These are phyloP conservation scores for Tautogolabrus adspersus DNA, from an alignment of 2,113 vertebrate species.

Conservation along the genomic window DNA sequence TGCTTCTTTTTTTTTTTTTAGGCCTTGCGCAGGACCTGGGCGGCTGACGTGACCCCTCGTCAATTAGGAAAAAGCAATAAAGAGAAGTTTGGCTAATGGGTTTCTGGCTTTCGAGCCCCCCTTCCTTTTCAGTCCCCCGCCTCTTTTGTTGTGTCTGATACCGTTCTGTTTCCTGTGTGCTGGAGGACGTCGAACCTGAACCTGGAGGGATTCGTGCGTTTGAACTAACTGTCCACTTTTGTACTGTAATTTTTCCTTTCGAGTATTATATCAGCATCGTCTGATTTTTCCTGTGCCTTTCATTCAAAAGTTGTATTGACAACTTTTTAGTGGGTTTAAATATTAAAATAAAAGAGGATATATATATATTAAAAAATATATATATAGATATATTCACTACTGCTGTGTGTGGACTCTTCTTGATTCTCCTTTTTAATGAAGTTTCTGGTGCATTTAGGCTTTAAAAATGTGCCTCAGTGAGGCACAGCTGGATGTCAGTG, in stretches of 20 bases:
- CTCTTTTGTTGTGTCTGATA: constrained; percentile 81
- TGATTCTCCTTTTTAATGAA: constrained; percentile 45
- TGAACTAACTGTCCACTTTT: constrained; percentile 91
- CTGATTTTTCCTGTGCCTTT: constrained; percentile 99
- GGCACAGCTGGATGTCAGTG: constrained; percentile 63
- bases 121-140: neutral
- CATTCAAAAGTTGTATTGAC: constrained; percentile 95
- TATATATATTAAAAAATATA: constrained; percentile 76
- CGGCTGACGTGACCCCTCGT: constrained; percentile 67
- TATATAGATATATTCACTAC: constrained; percentile 60
- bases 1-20: constrained; percentile 15
- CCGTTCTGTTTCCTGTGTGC: constrained; percentile 57
- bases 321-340: constrained; percentile 96
- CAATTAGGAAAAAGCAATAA: constrained; percentile 91
- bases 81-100: constrained; percentile 85
- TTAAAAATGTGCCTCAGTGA: constrained; percentile 53
- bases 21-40: constrained; percentile 19
- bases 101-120: constrained; percentile 70
- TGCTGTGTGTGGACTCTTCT: constrained; percentile 67
- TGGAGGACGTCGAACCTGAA: constrained; percentile 61
- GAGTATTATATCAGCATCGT: constrained; percentile 95
- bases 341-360: constrained; percentile 91
- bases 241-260: constrained; percentile 95
- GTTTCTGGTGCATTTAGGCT: constrained; percentile 36
- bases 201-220: constrained; percentile 89